Base-by-base conservation (phyloP, 2,113 vertebrate genomes). In the Pseudorectes ferrugineus region DNA sequence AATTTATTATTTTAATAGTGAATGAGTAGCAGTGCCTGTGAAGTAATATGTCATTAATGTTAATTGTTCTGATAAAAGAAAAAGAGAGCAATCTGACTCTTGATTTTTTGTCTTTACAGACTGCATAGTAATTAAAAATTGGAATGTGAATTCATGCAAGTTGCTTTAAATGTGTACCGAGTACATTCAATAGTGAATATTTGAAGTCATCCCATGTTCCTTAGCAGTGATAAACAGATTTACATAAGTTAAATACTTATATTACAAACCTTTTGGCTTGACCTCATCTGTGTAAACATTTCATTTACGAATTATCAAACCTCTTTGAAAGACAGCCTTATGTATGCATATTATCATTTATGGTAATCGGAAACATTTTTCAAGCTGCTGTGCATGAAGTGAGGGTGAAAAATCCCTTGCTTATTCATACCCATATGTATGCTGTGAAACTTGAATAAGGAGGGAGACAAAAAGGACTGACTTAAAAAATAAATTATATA, bases 61-160 rank as follows among this genome's bases (percentile, higher is more conserved):
- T 86, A 96, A 96, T 94, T 96, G 84, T 92, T 94, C 95, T 92
- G 90, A 93, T 97, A 65, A 93, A 95, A 84, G 42, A 9, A 96
- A 88, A 96, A 84, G 93, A 94, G 89, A 94, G 87, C 88, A 94
- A 45, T 88, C 72, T 89, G 79, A 84, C 66, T 82, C 65, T 85
- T 61, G 46, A 68, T 92, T 96, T 96, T 85, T 73, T 89, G 71
- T 89, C 90, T 91, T 74, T 90, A 35, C 93, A 95, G 85, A 35
- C 65, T 49, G 74, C 55, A 81, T 76, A 94, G 90, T 95, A 95
- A 94, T 95, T 85, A 96, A 95, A 92, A 97, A 91, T 85, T 77
- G 91, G 90, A 94, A 77, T 70, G 86, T 91, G 87, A 95, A 91
- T 86, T 84, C 63, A 66, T 73, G 73, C 10, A 43, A 92, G 35